phyloP scores from a whole-genome alignment of 1,140 invertebrate genomes.

The Aphaenogaster floridana region DNA sequence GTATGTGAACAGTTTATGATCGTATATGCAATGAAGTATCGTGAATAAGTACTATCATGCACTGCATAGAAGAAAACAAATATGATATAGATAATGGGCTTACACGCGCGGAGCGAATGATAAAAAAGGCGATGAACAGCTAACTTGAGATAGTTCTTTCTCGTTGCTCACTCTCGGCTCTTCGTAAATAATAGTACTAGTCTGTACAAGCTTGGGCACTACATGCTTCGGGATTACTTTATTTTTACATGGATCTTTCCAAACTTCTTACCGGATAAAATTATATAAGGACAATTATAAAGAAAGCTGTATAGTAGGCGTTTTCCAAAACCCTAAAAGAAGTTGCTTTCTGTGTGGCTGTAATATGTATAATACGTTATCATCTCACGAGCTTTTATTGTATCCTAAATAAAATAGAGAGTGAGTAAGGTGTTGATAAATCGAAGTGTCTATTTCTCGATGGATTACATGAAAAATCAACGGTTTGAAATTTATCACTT shows the following conservation, averaged over 20 bases:
- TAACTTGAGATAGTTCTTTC: constrained; percentile 52
- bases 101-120: constrained; percentile 16
- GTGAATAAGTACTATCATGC: constrained; percentile 66
- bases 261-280: constrained; percentile 17
- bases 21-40: constrained; percentile 62
- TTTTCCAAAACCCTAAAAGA: constrained; percentile 63
- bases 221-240: constrained; percentile 54
- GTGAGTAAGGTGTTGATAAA: constrained; percentile 71
- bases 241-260: constrained; percentile 56
- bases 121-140: not conserved
- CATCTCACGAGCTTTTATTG: constrained; percentile 67
- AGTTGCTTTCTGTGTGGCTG: constrained; percentile 71
- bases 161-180: constrained; percentile 75
- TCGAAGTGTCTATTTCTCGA: constrained; percentile 55
- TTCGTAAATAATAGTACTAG: constrained; percentile 61
- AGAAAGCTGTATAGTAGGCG: constrained; percentile 61
- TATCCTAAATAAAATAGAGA: constrained; percentile 76
- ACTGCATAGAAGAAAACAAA: constrained; percentile 66
- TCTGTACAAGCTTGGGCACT: constrained; percentile 56
- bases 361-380: constrained; percentile 71
- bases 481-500: constrained; percentile 24
- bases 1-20: constrained; percentile 78
- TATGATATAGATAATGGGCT: constrained; percentile 59
- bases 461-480: constrained; percentile 22
- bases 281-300: constrained; percentile 48